Percentiles rank a stretch among this genome's conserved stretches.
Conservation (phyloP, 2,888 invertebrate genomes). For the Caenorhabditis parvicauda region DNA sequence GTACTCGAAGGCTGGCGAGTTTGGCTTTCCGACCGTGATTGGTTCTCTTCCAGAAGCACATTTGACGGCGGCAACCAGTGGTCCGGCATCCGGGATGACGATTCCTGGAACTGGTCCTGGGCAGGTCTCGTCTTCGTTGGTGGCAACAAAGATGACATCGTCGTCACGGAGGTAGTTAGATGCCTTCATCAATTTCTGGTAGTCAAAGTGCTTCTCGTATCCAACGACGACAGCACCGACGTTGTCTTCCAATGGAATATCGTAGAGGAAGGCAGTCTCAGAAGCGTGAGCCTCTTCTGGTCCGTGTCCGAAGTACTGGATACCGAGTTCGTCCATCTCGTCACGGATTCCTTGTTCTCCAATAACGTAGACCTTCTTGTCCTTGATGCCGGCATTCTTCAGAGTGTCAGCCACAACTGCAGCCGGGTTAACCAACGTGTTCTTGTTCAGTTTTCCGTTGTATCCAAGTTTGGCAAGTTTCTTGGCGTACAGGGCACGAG, state of each 20-base stretch:
- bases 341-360: too few species aligned
- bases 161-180: constrained; percentile 75
- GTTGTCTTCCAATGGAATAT: constrained; percentile 60
- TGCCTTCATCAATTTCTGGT: constrained; percentile 85
- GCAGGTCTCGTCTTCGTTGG: constrained; percentile 87
- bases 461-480: too few species aligned
- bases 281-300: too few species aligned
- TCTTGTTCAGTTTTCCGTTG: too few species aligned
- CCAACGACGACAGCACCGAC: constrained; percentile 90
- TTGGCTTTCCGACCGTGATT: constrained; percentile 75
- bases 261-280: constrained; percentile 60
- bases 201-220: constrained; percentile 88
- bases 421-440: too few species aligned
- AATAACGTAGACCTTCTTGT: too few species aligned
- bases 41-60: constrained; percentile 80
- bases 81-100: constrained; percentile 73
- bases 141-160: constrained; percentile 74
- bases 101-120: constrained; percentile 68
- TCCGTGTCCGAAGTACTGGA: too few species aligned
- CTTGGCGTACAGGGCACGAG: too few species aligned
- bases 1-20: constrained; percentile 76
- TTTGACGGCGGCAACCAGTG: constrained; percentile 81
- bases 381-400: too few species aligned
- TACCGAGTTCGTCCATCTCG: too few species aligned
- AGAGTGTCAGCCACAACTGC: too few species aligned